phyloP scores from a whole-genome alignment of 2,797 vertebrate species.

The Todus mexicanus region DNA sequence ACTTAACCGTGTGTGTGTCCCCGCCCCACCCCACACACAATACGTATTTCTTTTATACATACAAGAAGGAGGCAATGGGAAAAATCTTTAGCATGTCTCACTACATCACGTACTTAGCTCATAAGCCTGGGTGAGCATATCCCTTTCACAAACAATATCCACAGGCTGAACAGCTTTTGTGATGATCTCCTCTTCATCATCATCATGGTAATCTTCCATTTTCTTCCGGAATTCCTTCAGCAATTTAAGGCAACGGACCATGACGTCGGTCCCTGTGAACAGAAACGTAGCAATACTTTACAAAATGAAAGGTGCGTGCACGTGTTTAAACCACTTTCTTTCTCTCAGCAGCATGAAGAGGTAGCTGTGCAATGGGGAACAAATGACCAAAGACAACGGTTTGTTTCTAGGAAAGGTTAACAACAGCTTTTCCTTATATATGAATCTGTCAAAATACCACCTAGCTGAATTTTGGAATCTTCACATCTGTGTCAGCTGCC shows the following conservation, averaged over 20 bases:
- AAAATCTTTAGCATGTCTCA: background rate
- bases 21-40: too few species aligned
- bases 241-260: slow-evolving; percentile 86
- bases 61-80: background rate
- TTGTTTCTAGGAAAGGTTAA: background rate
- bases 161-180: slow-evolving; percentile 70
- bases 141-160: slow-evolving; percentile 85
- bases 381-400: background rate
- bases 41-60: background rate
- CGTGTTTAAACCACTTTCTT: background rate
- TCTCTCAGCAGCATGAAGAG: background rate
- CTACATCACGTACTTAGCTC: slow-evolving; percentile 80
- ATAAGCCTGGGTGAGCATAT: slow-evolving; percentile 89
- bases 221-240: slow-evolving; percentile 86
- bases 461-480: background rate
- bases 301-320: background rate
- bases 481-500: background rate
- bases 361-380: background rate
- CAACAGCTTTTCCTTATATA: background rate
- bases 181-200: slow-evolving; percentile 80
- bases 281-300: background rate
- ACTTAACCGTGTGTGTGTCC: too few species aligned
- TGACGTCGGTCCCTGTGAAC: slow-evolving; percentile 82
- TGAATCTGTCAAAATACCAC: background rate
- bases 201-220: slow-evolving; percentile 80